Percentiles rank a stretch among this genome's conserved stretches.
phyloP scores from a whole-genome alignment of 2,797 vertebrate species.

The Oryzias dopingdopingensis region DNA sequence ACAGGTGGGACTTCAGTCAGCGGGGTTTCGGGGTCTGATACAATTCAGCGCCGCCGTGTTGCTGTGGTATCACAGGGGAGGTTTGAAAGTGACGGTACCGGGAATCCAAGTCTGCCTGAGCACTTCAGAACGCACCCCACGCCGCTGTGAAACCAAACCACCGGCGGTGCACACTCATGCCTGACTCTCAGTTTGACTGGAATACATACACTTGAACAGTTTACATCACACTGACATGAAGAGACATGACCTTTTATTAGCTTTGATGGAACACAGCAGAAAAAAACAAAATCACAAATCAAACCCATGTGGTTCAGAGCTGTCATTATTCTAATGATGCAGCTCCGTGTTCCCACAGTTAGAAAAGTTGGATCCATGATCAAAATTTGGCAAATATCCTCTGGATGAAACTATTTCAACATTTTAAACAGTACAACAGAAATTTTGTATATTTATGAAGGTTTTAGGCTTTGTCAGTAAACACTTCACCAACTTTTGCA shows the following conservation, averaged over 20 bases:
- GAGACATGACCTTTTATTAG: constrained; percentile 55
- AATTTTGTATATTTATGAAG: too few relatives aligned
- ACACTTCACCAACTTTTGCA: too few relatives aligned
- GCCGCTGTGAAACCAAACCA: constrained; percentile 69
- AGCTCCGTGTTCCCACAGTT: too few relatives aligned
- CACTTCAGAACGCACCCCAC: constrained; percentile 54
- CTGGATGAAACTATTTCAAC: too few relatives aligned
- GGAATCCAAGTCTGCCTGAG: constrained; percentile 57
- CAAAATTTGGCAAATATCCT: too few relatives aligned
- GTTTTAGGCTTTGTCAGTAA: too few relatives aligned
- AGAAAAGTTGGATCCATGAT: too few relatives aligned
- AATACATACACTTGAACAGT: constrained; percentile 50
- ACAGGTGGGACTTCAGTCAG: constrained; percentile 39
- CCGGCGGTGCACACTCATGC: constrained; percentile 74
- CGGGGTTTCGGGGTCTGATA: constrained; percentile 60
- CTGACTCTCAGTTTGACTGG: constrained; percentile 79
- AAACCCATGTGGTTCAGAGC: background rate
- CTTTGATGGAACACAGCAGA: constrained; percentile 34
- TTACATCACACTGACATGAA: constrained; percentile 50
- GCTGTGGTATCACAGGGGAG: constrained; percentile 74
- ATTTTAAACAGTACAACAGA: too few relatives aligned
- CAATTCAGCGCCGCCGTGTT: constrained; percentile 66
- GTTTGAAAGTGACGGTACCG: constrained; percentile 64
- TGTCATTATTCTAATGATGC: too few relatives aligned
- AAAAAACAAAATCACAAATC: background rate